phyloP scores from a whole-genome alignment of 2,888 invertebrate species.

The Selenia dentaria region DNA sequence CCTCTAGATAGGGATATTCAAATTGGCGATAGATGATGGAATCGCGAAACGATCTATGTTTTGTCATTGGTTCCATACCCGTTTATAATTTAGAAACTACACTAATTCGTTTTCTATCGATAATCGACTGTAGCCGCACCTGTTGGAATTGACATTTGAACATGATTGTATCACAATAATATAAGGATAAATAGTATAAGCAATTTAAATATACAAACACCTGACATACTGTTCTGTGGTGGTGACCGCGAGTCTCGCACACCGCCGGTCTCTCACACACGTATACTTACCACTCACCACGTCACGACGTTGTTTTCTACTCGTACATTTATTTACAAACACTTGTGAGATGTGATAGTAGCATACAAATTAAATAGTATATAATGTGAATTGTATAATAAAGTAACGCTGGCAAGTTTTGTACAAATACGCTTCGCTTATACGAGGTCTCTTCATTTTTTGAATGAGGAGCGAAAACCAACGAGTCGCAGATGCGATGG shows the following conservation, averaged over 20 bases:
- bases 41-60: too few relatives aligned
- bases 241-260: neutral
- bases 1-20: conserved; percentile 1
- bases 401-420: conserved; percentile 49
- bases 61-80: too few relatives aligned
- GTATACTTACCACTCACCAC: conserved; percentile 21
- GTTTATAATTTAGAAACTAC: too few relatives aligned
- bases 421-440: conserved; percentile 55
- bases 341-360: conserved; percentile 71
- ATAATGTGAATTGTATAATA: conserved; percentile 34
- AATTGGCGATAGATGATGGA: neutral
- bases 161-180: too few relatives aligned
- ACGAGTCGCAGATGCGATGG: neutral
- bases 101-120: too few relatives aligned
- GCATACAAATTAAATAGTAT: conserved; percentile 36
- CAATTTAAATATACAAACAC: too few relatives aligned
- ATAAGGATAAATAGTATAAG: too few relatives aligned
- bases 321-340: conserved; percentile 41
- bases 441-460: neutral
- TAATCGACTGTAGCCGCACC: too few relatives aligned
- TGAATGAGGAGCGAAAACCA: neutral
- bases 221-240: too few relatives aligned
- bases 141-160: too few relatives aligned
- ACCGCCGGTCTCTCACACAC: conserved; percentile 9
- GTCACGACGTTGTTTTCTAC: conserved; percentile 16